phyloP scores from a whole-genome alignment of 1,140 invertebrate species.

The Aphelenchoides besseyi region DNA sequence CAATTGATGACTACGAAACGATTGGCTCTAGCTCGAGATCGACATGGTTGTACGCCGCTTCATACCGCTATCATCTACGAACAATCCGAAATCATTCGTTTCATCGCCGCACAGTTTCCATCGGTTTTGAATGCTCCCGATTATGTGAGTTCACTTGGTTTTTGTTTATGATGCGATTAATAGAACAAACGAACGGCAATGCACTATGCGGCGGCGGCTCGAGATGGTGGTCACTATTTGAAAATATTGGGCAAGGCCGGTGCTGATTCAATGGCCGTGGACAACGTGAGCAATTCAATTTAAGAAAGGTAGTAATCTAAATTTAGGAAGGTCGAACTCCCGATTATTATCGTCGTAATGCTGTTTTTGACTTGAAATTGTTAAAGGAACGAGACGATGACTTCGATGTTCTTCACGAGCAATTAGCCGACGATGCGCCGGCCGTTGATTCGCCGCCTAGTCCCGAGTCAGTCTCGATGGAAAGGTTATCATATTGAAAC shows the following conservation, averaged over 20 bases:
- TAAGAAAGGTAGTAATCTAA: conserved; percentile 14
- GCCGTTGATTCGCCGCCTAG: conserved; percentile 41
- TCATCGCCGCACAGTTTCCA: conserved; percentile 56
- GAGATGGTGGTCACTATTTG: conserved; percentile 82
- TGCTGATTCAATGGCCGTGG: conserved; percentile 75
- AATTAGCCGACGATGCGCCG: conserved; percentile 44
- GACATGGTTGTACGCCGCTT: conserved; percentile 76
- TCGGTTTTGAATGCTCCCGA: conserved; percentile 60
- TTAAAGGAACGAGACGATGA: conserved; percentile 59
- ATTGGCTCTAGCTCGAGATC: conserved; percentile 72
- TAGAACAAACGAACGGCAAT: conserved; percentile 79
- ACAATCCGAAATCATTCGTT: conserved; percentile 70
- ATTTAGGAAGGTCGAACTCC: conserved; percentile 59
- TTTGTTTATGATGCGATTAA: conserved; percentile 22
- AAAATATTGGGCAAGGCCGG: conserved; percentile 79
- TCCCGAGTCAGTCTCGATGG: conserved; percentile 36
- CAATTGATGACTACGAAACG: conserved; percentile 67
- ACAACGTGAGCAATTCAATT: conserved; percentile 71
- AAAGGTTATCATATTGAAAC: conserved; percentile 16
- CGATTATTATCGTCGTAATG: conserved; percentile 60
- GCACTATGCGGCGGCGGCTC: conserved; percentile 80
- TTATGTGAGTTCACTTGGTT: conserved; percentile 42
- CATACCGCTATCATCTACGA: conserved; percentile 70
- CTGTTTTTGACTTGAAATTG: conserved; percentile 60
- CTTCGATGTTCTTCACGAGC: conserved; percentile 49